Evolutionary conservation across 1,140 invertebrate species (phyloP).

Genomic region (Aphaenogaster floridana): DNA sequence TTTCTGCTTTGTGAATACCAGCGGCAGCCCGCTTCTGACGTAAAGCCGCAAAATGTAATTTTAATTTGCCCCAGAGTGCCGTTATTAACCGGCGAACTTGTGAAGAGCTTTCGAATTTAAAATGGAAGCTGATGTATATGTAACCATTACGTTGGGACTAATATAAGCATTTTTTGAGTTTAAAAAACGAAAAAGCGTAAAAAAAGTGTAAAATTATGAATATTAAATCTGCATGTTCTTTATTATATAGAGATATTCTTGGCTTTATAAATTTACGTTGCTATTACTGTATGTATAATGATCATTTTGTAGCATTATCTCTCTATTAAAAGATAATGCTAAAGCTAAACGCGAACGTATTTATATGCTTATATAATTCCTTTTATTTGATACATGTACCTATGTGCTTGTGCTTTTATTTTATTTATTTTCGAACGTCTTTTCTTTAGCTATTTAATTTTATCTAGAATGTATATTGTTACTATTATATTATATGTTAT

Average conservation of each 20-base stretch:
- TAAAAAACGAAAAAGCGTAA: not conserved
- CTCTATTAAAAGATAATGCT: not conserved
- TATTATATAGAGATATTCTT: not conserved
- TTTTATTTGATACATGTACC: not conserved
- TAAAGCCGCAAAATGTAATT: constrained; percentile 43
- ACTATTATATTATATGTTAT: no score
- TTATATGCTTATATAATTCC: not conserved
- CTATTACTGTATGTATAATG: not conserved
- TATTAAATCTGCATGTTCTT: not conserved
- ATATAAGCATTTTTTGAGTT: not conserved
- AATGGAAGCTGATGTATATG: not conserved
- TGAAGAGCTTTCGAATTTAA: not conserved
- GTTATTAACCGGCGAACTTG: constrained; percentile 20
- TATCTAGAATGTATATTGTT: not conserved
- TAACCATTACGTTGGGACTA: not conserved
- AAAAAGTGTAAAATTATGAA: not conserved
- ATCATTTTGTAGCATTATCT: not conserved
- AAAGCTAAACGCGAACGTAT: not conserved
- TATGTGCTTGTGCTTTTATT: not conserved
- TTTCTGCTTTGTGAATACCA: not conserved
- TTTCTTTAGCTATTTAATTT: not conserved
- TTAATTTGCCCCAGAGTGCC: constrained; percentile 37
- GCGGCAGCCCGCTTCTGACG: constrained; percentile 6
- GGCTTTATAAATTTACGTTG: constrained; percentile 1
- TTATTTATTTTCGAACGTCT: not conserved